Evolutionary conservation across 64 coral and sea anemone genomes (phyloP), one percentile per base, ranked within the genome.

Genomic region (Dendronephthya gigantea): DNA sequence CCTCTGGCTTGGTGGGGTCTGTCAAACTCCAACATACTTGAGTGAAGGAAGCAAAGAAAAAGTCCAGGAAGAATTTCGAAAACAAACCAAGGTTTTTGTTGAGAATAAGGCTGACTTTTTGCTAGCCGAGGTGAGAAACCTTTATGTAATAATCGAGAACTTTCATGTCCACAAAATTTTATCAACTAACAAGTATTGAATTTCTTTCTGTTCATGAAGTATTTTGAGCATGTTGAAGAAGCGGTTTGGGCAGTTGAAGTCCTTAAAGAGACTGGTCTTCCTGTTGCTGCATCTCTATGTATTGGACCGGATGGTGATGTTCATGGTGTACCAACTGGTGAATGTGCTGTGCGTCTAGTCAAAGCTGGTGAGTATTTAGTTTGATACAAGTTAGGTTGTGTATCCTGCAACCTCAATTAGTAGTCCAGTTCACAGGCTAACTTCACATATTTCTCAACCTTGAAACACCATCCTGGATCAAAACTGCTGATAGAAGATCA

Each of bases 211-310:
- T 35, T 87, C 87, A 88, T 91, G 49, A 86, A 98, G 95, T 93
- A 90, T 84, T 98, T 84, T 92, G 92, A 93, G 74, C 90, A 98
- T 91, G 91, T 93, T 48, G 95, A 98, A 79, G 95, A 98, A 90
- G 95, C 95, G 31, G 95, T 87, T 68, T 98, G 95, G 95, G 95
- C 95, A 45, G 90, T 98, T 84, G 92, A 98, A 88, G 85, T 93
- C 23, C 81, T 90, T 39, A 98, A 98, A 92, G 90, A 84, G 39
- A 98, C 92, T 31, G 95, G 92, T 65, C 84, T 87, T 87, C 95
- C 92, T 40, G 93, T 90, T 85, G 95, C 95, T 40, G 89, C 85
- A 49, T 82, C 87, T 59, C 55, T 98, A 74, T 93, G 92, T 81
- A 93, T 98, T 93, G 92, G 92, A 82, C 90, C 95, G 55, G 84